These are phyloP conservation scores for Mesochorus sp. DNA, from an alignment of 2,888 invertebrate genomes.

Conservation along the genomic window DNA sequence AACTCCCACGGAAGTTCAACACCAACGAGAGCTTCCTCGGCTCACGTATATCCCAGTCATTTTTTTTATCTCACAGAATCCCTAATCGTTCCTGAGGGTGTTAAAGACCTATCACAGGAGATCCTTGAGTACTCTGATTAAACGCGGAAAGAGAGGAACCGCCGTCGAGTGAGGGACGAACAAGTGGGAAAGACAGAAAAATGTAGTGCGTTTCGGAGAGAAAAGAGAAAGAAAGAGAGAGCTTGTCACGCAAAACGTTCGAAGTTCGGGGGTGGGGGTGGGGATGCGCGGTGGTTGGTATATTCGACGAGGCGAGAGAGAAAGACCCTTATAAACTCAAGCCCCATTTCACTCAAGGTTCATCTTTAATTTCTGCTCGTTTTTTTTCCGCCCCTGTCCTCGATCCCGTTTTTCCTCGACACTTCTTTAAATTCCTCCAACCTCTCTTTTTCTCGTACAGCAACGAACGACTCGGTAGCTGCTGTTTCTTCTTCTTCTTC, in stretches of 20 bases:
- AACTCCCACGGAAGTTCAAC: neutral
- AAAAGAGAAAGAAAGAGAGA: neutral
- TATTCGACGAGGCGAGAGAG: slow-evolving; percentile 56
- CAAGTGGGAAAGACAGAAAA: slow-evolving; percentile 22
- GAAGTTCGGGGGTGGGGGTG: slow-evolving; percentile 40
- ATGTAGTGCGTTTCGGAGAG: neutral
- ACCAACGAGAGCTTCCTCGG: neutral
- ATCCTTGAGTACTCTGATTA: slow-evolving; percentile 57
- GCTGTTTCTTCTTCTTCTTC: slow-evolving; percentile 39
- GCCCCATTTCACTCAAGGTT: slow-evolving; percentile 81
- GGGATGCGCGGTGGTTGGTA: slow-evolving; percentile 22
- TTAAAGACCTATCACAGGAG: slow-evolving; percentile 55
- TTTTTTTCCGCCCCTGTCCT: slow-evolving; percentile 69
- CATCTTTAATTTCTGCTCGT: slow-evolving; percentile 82
- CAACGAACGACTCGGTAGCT: slow-evolving; percentile 46
- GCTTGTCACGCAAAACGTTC: slow-evolving; percentile 47
- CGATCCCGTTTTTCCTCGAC: slow-evolving; percentile 73
- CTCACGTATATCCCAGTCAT: slow-evolving; percentile 20
- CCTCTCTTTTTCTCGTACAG: slow-evolving; percentile 8
- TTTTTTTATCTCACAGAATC: slow-evolving; percentile 26
- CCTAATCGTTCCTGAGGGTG: slow-evolving; percentile 53
- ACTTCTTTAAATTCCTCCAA: slow-evolving; percentile 79
- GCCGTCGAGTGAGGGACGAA: slow-evolving; percentile 10
- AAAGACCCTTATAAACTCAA: slow-evolving; percentile 80
- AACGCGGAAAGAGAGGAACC: slow-evolving; percentile 48